Evolutionary conservation across 1,140 invertebrate genomes (phyloP).

Genomic region (Gryllus bimaculatus): DNA sequence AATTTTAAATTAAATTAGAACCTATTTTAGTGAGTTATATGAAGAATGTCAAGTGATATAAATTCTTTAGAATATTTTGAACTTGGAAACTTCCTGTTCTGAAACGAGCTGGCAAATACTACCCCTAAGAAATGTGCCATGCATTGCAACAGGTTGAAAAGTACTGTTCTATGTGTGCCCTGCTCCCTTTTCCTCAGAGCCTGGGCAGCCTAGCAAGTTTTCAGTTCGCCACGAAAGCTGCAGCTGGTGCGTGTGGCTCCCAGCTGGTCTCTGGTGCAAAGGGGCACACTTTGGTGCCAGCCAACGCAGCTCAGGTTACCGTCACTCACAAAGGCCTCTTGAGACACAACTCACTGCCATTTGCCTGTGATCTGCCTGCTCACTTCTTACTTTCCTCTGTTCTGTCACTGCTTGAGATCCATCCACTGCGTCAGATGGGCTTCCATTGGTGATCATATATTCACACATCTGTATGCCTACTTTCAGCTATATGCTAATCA

Average conservation of each 20-base stretch:
- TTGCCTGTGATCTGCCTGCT: neutral
- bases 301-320: conserved; percentile 16
- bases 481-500: neutral
- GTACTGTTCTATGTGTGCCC: neutral
- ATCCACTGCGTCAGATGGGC: neutral
- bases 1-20: too few relatives aligned
- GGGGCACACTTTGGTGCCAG: conserved; percentile 10
- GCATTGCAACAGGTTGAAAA: too few relatives aligned
- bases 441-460: neutral
- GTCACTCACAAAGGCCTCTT: neutral
- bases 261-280: neutral
- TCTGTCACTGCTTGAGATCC: neutral
- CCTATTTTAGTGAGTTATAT: too few relatives aligned
- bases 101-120: neutral
- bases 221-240: conserved; percentile 17
- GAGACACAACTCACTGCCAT: conserved; percentile 3
- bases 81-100: too few relatives aligned
- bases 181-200: conserved; percentile 13
- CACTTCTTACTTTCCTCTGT: neutral
- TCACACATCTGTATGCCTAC: neutral
- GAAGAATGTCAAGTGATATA: too few relatives aligned
- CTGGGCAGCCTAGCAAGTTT: conserved; percentile 18
- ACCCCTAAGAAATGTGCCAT: neutral
- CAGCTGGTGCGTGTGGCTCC: conserved; percentile 5
- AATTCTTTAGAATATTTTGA: too few relatives aligned